Conservation (phyloP, 2,113 vertebrate genomes). For the Tragulus kanchil region DNA sequence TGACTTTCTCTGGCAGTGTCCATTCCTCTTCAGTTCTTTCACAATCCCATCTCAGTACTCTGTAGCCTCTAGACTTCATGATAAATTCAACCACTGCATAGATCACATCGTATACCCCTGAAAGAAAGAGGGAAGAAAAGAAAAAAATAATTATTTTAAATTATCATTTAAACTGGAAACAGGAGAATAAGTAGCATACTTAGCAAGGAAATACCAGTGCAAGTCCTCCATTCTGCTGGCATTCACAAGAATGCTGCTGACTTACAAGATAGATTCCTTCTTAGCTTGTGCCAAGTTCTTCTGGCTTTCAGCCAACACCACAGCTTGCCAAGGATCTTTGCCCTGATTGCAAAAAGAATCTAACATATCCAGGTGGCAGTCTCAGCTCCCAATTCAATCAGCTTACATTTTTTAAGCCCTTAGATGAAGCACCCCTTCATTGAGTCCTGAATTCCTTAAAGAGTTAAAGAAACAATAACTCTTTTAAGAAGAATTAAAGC, state of each 20-base stretch:
- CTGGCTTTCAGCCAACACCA: neutral
- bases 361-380: neutral
- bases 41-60: neutral
- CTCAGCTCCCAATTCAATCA: neutral
- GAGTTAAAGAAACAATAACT: neutral
- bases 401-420: neutral
- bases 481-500: conserved; percentile 8
- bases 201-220: neutral
- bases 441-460: conserved; percentile 16
- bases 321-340: conserved; percentile 45
- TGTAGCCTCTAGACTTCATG: neutral
- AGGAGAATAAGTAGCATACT: neutral
- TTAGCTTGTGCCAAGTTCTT: conserved; percentile 13
- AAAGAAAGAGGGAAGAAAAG: neutral
- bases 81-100: neutral
- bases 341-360: conserved; percentile 29
- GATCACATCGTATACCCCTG: neutral
- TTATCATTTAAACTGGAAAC: conserved; percentile 39
- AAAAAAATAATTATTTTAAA: neutral
- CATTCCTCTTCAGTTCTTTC: neutral
- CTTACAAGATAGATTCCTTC: neutral
- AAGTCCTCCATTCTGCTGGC: neutral
- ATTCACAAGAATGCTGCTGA: neutral
- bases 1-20: neutral
- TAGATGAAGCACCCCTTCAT: neutral